Conservation (phyloP, 2,797 vertebrate genomes). For the Thalassophryne amazonica region DNA sequence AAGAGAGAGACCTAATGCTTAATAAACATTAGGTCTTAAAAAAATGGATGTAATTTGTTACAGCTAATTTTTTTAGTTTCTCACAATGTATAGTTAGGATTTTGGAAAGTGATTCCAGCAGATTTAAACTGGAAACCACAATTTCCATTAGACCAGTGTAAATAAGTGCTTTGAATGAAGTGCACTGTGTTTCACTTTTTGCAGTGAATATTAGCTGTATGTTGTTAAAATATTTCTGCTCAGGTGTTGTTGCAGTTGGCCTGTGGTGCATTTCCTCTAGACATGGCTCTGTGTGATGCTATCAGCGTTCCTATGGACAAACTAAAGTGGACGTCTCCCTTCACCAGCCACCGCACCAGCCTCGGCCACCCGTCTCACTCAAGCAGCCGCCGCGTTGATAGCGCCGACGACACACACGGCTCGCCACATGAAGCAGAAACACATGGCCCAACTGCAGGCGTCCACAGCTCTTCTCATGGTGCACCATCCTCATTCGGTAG, state of each 20-base stretch:
- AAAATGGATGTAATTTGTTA: too few species aligned
- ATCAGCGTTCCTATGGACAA: conserved; percentile 91
- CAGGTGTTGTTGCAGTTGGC: conserved; percentile 92
- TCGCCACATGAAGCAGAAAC: background rate
- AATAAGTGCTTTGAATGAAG: background rate
- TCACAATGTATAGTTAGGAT: too few species aligned
- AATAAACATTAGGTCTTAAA: too few species aligned
- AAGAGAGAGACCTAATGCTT: too few species aligned
- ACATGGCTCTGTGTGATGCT: conserved; percentile 81
- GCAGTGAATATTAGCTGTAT: background rate
- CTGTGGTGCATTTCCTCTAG: conserved; percentile 87
- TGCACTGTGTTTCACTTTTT: too few species aligned
- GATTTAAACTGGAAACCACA: too few species aligned
- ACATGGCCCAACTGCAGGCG: conserved; percentile 1
- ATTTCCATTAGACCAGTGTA: too few species aligned
- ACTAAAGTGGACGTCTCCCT: conserved; percentile 94
- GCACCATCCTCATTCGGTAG: conserved; percentile 43
- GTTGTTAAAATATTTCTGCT: background rate
- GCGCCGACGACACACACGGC: conserved; percentile 21
- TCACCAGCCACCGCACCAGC: conserved; percentile 85
- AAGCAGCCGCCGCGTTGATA: conserved; percentile 56
- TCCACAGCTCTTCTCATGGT: conserved; percentile 28
- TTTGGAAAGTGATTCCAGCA: too few species aligned
- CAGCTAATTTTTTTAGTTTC: too few species aligned
- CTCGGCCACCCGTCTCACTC: conserved; percentile 76